A percentile compares a stretch with the other conserved stretches of the same genome.
phyloP scores from a whole-genome alignment of 2,797 vertebrate species.

The Erithacus rubecula region DNA sequence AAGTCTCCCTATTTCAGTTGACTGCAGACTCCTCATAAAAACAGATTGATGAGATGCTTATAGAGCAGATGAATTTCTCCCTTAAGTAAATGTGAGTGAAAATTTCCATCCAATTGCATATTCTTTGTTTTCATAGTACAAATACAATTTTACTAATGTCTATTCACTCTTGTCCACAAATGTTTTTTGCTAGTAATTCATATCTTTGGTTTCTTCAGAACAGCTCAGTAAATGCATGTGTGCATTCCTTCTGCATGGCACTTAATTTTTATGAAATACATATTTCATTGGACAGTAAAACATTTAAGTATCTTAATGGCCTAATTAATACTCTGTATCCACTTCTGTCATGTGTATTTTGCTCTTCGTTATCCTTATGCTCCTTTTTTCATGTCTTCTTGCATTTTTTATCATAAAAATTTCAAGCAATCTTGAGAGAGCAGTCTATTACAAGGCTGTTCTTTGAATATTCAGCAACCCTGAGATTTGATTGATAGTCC shows the following conservation, averaged over 20 bases:
- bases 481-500: conserved; percentile 49
- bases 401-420: conserved; percentile 47
- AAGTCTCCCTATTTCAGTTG: not conserved
- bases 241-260: conserved; percentile 9
- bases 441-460: conserved; percentile 33
- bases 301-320: conserved; percentile 47
- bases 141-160: not conserved
- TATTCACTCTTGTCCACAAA: not conserved
- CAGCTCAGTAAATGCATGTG: not conserved
- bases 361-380: not conserved
- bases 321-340: conserved; percentile 56
- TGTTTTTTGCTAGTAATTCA: not conserved
- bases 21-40: not conserved
- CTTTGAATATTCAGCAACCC: conserved; percentile 55
- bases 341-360: conserved; percentile 18
- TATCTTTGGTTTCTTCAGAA: not conserved
- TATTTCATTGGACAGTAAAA: conserved; percentile 60
- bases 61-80: not conserved
- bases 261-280: conserved; percentile 49
- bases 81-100: not conserved
- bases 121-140: not conserved
- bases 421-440: conserved; percentile 30
- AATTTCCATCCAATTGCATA: not conserved
- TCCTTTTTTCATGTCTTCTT: not conserved
- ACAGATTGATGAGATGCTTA: not conserved